Evolutionary conservation across 2,797 vertebrate genomes (phyloP).

Genomic region (Sandelia bainsii): DNA sequence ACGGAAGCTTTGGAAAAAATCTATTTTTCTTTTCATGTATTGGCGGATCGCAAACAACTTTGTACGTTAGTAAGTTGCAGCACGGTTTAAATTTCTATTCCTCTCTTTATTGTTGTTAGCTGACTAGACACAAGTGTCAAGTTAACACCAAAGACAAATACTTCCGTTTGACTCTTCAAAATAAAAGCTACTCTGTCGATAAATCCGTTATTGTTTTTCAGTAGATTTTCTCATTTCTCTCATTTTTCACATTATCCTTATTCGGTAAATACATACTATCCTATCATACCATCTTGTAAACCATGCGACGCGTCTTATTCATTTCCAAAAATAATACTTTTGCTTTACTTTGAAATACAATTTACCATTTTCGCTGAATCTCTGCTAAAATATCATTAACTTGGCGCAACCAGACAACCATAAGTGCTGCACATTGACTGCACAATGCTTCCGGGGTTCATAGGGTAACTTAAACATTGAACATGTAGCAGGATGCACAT

Average conservation of each 20-base stretch:
- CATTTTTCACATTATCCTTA: fast-evolving
- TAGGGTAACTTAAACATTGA: neutral
- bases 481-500: neutral
- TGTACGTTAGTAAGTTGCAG: neutral
- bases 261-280: fast-evolving
- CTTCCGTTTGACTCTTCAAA: constrained; percentile 20
- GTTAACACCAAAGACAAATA: fast-evolving
- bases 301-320: fast-evolving
- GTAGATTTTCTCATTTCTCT: fast-evolving
- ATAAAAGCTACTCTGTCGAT: fast-evolving
- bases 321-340: fast-evolving
- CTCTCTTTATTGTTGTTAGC: constrained; percentile 59
- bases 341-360: constrained; percentile 31
- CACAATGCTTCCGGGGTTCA: neutral
- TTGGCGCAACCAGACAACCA: neutral
- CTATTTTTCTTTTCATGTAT: too few species aligned
- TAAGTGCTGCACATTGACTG: neutral
- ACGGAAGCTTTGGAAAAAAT: neutral
- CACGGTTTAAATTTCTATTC: neutral
- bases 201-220: fast-evolving
- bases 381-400: fast-evolving
- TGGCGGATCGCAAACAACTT: too few species aligned
- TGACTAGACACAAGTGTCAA: neutral
- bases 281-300: fast-evolving
- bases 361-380: fast-evolving